A percentile compares a stretch with the other conserved stretches of the same genome.
These are phyloP conservation scores for Sciaenops ocellatus DNA, from an alignment of 2,797 vertebrate species.

Conservation along the genomic window DNA sequence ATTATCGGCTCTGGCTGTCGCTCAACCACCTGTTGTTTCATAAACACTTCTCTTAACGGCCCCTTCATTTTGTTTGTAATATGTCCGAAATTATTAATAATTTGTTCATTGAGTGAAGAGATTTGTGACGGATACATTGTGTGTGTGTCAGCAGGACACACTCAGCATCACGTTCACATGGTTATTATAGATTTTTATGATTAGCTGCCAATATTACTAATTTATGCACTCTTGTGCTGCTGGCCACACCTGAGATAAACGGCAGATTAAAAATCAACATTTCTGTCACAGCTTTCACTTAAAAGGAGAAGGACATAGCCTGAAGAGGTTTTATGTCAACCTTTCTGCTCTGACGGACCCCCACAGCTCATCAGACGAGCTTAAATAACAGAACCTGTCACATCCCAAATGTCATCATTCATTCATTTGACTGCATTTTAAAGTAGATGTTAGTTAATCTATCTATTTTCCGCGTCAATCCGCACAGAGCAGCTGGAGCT, in stretches of 20 bases:
- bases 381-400: background rate
- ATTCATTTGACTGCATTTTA: background rate
- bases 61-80: conserved; percentile 24
- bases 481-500: too few relatives aligned
- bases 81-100: conserved; percentile 38
- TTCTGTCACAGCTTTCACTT: too few relatives aligned
- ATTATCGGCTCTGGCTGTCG: conserved; percentile 49
- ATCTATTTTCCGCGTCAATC: too few relatives aligned
- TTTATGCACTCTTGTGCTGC: background rate
- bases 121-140: conserved; percentile 18
- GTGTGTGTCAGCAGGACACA: conserved; percentile 18
- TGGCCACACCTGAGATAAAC: background rate
- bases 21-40: conserved; percentile 65
- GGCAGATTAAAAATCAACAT: background rate
- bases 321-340: too few relatives aligned
- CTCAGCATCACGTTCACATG: background rate
- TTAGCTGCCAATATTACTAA: conserved; percentile 6
- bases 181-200: conserved; percentile 10
- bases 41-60: conserved; percentile 46
- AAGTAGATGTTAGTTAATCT: background rate
- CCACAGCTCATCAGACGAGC: background rate
- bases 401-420: background rate
- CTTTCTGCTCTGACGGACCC: background rate
- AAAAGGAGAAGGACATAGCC: background rate
- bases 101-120: conserved; percentile 25